Percentiles rank a stretch among this genome's conserved stretches.
Conservation (phyloP, 2,888 invertebrate species). For the Drosophila robusta region DNA sequence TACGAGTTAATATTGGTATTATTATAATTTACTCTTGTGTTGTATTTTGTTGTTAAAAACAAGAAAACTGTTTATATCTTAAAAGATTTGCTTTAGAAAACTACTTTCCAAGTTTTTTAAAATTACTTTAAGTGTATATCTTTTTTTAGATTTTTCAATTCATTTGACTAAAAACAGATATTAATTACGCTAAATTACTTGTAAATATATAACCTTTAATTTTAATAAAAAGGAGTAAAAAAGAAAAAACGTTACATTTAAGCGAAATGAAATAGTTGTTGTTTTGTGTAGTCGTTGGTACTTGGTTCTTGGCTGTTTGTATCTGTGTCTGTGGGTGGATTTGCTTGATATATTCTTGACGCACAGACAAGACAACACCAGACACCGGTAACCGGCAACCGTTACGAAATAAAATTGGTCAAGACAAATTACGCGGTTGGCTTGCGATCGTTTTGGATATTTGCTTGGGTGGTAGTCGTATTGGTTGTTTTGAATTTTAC, state of each 20-base stretch:
- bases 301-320: conserved; percentile 28
- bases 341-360: conserved; percentile 11
- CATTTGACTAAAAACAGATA: conserved; percentile 75
- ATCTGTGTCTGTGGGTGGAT: conserved; percentile 17
- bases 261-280: conserved; percentile 56
- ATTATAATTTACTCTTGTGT: conserved; percentile 66
- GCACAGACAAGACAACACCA: conserved; percentile 40
- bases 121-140: conserved; percentile 71
- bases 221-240: conserved; percentile 65
- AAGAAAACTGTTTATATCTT: conserved; percentile 78
- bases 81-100: conserved; percentile 62
- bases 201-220: conserved; percentile 75
- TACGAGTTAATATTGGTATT: conserved; percentile 71
- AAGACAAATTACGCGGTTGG: conserved; percentile 45
- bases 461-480: conserved; percentile 45
- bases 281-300: conserved; percentile 42
- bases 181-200: conserved; percentile 79
- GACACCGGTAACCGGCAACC: conserved; percentile 38
- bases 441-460: conserved; percentile 55
- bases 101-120: conserved; percentile 54
- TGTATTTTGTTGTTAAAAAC: conserved; percentile 74
- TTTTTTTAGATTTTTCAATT: conserved; percentile 63
- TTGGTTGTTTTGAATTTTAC: conserved; percentile 40
- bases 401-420: conserved; percentile 45
- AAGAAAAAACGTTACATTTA: conserved; percentile 71